Percentiles rank a stretch among this genome's conserved stretches.
Evolutionary conservation across 2,797 vertebrate genomes (phyloP).

Genomic region (Scleropages formosus): DNA sequence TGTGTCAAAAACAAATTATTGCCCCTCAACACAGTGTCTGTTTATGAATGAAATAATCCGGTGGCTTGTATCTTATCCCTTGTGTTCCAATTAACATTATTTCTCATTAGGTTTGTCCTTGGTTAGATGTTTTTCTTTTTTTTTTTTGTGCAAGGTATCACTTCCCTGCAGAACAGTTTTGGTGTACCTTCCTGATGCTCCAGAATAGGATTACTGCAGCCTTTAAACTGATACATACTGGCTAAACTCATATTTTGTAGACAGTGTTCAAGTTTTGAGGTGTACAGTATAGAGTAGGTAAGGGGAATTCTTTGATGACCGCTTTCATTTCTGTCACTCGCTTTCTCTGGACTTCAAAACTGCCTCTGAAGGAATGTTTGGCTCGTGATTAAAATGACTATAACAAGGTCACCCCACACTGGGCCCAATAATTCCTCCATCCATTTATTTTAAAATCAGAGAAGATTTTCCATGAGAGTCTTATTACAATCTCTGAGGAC

Average conservation of each 20-base stretch:
- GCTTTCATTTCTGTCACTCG: background rate
- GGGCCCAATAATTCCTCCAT: constrained; percentile 50
- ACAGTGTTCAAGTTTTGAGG: background rate
- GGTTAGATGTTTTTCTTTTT: constrained; percentile 50
- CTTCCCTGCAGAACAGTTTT: no score
- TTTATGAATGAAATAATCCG: background rate
- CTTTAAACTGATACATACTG: background rate
- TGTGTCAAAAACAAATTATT: background rate
- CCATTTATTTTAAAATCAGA: constrained; percentile 46
- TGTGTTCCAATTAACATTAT: constrained; percentile 65
- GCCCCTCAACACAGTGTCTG: background rate
- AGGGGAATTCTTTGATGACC: background rate
- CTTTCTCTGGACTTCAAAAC: background rate
- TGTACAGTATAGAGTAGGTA: no score
- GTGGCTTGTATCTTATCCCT: constrained; percentile 32
- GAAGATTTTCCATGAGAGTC: constrained; percentile 39
- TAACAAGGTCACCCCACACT: constrained; percentile 41
- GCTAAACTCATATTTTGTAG: background rate
- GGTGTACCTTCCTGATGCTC: constrained; percentile 55
- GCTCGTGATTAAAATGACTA: constrained; percentile 9
- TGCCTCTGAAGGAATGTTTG: background rate
- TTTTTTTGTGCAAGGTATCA: constrained; percentile 53
- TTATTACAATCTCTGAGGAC: constrained; percentile 35
- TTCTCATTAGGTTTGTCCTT: constrained; percentile 56
- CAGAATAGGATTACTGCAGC: constrained; percentile 46